Evolutionary conservation across 2,797 vertebrate genomes (phyloP), one percentile per base, ranked within the genome.

Genomic region (Margarornis squamiger): DNA sequence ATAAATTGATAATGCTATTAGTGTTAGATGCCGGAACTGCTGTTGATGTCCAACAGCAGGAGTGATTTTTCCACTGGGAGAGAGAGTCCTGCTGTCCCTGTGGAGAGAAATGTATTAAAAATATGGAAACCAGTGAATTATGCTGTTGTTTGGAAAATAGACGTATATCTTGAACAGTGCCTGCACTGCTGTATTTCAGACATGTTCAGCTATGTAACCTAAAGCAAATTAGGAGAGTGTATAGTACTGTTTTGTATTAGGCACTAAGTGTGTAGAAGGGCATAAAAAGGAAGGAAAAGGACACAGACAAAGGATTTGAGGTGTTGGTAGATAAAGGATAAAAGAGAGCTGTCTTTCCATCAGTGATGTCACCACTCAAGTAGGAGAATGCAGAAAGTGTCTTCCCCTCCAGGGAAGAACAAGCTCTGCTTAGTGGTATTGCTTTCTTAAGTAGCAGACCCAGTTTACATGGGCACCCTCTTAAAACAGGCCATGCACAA

Each of bases 1-100:
- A 90, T 94, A 96, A 96, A 94, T 94, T 94, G 93, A 67, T 97
- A 96, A 95, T 94, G 73, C 74, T 90, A 15, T 95, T 96, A 93
- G 90, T 87, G 78, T 92, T 96, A 79, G 76, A 91, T 94, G 70
- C 91, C 54, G 76, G 94, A 97, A 81, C 78, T 86, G 73, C 87
- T 93, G 62, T 84, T 86, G 65, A 32, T 88, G 91, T 94, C 81
- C 95, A 93, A 84, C 49, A 63, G 54, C 68, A 95, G 86, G 84
- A 96, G 32, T 95, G 90, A 95, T 97, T 96, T 94, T 92, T 71
- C 95, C 93, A 36, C 79, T 78, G 95, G 91, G 93, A 96, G 90
- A 88, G 65, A 90, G 93, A 97, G 84, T 94, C 95, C 94, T 94
- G 61, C 86, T 46, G 61, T 92, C 93, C 81, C 93, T 65, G 38